Conservation (phyloP, 2,888 invertebrate species). For the Nomada ruficornis region DNA sequence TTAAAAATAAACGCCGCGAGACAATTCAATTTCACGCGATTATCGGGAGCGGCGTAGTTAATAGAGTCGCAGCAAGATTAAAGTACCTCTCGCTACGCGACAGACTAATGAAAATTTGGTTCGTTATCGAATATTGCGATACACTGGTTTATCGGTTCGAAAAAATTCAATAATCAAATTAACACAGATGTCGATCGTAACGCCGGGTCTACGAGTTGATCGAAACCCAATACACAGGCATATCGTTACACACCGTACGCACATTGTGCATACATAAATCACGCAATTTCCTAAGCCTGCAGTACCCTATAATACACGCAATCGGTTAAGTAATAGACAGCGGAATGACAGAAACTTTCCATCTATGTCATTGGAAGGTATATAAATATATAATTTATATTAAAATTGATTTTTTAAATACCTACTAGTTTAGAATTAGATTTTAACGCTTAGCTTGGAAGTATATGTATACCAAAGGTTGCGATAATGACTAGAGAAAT, state of each 20-base stretch:
- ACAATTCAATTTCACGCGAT: conserved; percentile 53
- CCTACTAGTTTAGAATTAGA: too few species aligned
- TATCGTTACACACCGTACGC: not conserved
- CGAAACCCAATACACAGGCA: not conserved
- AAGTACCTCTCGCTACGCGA: conserved; percentile 41
- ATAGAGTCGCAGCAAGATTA: conserved; percentile 50
- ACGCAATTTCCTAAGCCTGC: too few species aligned
- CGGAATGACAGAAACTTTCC: too few species aligned
- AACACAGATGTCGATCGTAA: conserved; percentile 10
- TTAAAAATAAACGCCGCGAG: conserved; percentile 41
- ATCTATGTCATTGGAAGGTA: too few species aligned
- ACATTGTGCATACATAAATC: not conserved
- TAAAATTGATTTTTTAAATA: too few species aligned
- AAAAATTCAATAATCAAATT: conserved; percentile 51
- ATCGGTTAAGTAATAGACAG: too few species aligned
- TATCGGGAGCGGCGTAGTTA: conserved; percentile 53
- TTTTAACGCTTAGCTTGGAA: too few species aligned
- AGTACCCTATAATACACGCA: too few species aligned
- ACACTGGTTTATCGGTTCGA: conserved; percentile 29
- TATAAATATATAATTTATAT: too few species aligned
- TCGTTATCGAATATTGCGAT: conserved; percentile 52
- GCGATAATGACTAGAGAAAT: too few species aligned
- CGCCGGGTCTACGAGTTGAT: conserved; percentile 24
- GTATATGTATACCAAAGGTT: too few species aligned
- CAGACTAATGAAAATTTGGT: conserved; percentile 49